Evolutionary conservation across 2,113 vertebrate genomes (phyloP).

Genomic region (Bothrops jararaca): DNA sequence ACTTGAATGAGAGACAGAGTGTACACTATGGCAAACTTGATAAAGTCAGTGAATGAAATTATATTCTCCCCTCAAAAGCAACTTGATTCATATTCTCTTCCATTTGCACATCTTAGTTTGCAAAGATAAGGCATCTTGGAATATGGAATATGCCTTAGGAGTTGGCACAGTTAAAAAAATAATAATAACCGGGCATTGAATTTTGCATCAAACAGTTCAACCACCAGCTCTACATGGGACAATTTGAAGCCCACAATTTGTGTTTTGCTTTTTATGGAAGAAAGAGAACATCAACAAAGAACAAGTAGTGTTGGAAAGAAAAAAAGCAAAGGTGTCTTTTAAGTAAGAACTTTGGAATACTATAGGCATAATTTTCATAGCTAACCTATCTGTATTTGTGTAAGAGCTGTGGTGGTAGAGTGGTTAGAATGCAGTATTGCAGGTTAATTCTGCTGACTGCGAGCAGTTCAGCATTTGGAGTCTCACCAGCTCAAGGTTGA

Average conservation of each 20-base stretch:
- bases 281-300: not conserved
- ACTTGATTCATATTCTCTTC: not conserved
- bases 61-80: not conserved
- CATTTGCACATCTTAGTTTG: not conserved
- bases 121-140: not conserved
- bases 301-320: not conserved
- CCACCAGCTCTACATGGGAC: not conserved
- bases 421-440: not conserved
- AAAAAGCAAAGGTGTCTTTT: not conserved
- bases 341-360: not conserved
- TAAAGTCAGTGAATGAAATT: not conserved
- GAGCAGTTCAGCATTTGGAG: not conserved
- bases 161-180: not conserved
- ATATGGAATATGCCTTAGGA: not conserved
- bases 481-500: not conserved
- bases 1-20: not conserved
- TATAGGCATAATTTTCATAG: not conserved
- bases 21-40: not conserved
- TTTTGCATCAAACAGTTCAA: not conserved
- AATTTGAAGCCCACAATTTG: not conserved
- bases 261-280: not conserved
- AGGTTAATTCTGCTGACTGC: not conserved
- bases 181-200: not conserved
- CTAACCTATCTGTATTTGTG: not conserved
- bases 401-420: rapidly evolving